Evolutionary conservation across 2,797 vertebrate species (phyloP).

Genomic region (Apogon hyalosoma): DNA sequence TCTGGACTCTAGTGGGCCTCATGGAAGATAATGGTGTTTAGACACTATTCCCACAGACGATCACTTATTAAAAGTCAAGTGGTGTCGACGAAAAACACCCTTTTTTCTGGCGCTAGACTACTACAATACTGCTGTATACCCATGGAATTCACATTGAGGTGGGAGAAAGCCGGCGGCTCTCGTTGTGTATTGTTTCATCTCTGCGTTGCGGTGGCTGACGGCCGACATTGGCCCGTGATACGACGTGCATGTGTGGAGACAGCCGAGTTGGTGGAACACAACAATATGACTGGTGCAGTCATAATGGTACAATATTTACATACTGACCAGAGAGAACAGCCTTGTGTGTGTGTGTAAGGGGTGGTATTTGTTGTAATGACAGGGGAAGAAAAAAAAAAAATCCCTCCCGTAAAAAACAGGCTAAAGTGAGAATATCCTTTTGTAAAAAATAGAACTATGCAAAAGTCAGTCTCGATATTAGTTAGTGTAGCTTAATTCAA

Average conservation of each 20-base stretch:
- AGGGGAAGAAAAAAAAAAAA: constrained; percentile 35
- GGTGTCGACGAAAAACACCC: constrained; percentile 38
- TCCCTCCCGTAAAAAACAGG: constrained; percentile 54
- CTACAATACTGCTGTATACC: constrained; percentile 86
- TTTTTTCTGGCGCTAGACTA: constrained; percentile 65
- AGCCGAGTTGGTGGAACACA: constrained; percentile 62
- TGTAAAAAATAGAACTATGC: constrained; percentile 83
- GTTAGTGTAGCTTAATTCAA: constrained; percentile 87
- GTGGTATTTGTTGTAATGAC: constrained; percentile 28
- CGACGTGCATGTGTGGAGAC: constrained; percentile 62
- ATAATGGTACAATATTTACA: constrained; percentile 77
- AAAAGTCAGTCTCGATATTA: constrained; percentile 85
- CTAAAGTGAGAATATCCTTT: constrained; percentile 70
- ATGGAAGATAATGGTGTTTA: constrained; percentile 48
- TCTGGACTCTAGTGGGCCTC: constrained; percentile 27
- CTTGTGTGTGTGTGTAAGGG: constrained; percentile 42
- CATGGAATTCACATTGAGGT: constrained; percentile 84
- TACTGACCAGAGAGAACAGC: constrained; percentile 75
- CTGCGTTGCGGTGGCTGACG: constrained; percentile 65
- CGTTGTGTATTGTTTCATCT: constrained; percentile 50
- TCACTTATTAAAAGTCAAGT: constrained; percentile 55
- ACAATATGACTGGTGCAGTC: constrained; percentile 63
- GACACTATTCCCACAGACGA: constrained; percentile 55
- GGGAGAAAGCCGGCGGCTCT: constrained; percentile 75
- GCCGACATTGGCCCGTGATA: constrained; percentile 70